Evolutionary conservation across 2,888 invertebrate species (phyloP).

Genomic region (Cremastobaeus sp.): DNA sequence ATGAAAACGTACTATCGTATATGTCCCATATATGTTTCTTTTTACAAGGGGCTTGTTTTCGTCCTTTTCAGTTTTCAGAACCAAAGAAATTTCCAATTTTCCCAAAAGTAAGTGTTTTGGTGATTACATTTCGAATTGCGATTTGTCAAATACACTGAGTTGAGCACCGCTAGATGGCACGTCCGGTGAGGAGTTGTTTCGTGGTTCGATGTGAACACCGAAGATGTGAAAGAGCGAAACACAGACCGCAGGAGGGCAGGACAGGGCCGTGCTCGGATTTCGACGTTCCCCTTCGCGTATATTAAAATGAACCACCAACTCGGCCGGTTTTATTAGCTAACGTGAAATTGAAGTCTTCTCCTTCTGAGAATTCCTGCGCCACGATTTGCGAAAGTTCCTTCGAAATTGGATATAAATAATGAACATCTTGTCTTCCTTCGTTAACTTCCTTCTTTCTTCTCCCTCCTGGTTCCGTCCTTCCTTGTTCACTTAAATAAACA

Average conservation of each 20-base stretch:
- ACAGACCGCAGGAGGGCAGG: constrained; percentile 45
- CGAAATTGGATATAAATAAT: constrained; percentile 33
- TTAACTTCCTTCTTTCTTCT: constrained; percentile 42
- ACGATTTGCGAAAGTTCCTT: constrained; percentile 25
- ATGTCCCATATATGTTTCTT: too few species aligned
- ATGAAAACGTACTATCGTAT: too few species aligned
- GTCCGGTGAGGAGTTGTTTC: constrained; percentile 52
- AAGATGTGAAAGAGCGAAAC: too few species aligned
- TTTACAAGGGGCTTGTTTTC: too few species aligned
- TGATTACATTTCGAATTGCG: too few species aligned
- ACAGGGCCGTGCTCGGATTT: constrained; percentile 59
- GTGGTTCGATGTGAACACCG: constrained; percentile 35
- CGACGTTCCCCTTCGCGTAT: constrained; percentile 46
- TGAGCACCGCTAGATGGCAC: constrained; percentile 56
- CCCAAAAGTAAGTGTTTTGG: too few species aligned
- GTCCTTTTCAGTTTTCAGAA: too few species aligned
- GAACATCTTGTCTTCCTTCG: constrained; percentile 5
- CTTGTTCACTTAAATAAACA: constrained; percentile 27
- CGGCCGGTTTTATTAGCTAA: constrained; percentile 65
- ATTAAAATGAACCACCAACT: constrained; percentile 59
- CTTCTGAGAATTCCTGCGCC: constrained; percentile 63
- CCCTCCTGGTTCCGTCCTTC: neutral
- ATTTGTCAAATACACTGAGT: constrained; percentile 22
- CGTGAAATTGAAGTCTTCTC: constrained; percentile 66
- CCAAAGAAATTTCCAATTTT: too few species aligned